Conservation (phyloP, 2,888 invertebrate species). For the Tipula vernalis region DNA sequence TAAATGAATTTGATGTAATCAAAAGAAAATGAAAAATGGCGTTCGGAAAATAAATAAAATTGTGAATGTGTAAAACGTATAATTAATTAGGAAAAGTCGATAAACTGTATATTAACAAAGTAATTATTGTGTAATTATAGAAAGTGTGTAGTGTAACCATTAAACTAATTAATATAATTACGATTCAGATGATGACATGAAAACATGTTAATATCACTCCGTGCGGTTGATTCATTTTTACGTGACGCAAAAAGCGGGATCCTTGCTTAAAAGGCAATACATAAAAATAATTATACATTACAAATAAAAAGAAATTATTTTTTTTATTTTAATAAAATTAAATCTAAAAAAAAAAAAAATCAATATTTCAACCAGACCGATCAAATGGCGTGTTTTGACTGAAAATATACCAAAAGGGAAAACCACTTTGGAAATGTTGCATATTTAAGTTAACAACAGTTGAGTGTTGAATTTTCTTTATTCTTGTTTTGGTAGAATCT, state of each 20-base stretch:
- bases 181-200: neutral
- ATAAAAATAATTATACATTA: neutral
- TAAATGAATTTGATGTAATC: neutral
- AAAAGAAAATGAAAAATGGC: neutral
- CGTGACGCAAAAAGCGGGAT: neutral
- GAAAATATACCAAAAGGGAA: neutral
- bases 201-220: neutral
- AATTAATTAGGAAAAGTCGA: neutral
- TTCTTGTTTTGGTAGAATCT: neutral
- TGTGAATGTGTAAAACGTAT: neutral
- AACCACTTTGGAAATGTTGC: neutral
- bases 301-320: neutral
- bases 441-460: neutral
- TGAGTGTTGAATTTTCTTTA: neutral
- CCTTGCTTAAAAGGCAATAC: neutral
- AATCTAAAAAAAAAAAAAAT: neutral
- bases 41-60: neutral
- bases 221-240: neutral
- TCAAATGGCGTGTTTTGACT: neutral
- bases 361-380: neutral
- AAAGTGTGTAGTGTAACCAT: neutral
- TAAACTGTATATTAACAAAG: neutral
- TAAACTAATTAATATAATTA: too few species aligned
- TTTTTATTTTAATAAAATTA: neutral
- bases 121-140: neutral